Conservation (phyloP, 2,113 vertebrate genomes). For the Zapus hudsonius region DNA sequence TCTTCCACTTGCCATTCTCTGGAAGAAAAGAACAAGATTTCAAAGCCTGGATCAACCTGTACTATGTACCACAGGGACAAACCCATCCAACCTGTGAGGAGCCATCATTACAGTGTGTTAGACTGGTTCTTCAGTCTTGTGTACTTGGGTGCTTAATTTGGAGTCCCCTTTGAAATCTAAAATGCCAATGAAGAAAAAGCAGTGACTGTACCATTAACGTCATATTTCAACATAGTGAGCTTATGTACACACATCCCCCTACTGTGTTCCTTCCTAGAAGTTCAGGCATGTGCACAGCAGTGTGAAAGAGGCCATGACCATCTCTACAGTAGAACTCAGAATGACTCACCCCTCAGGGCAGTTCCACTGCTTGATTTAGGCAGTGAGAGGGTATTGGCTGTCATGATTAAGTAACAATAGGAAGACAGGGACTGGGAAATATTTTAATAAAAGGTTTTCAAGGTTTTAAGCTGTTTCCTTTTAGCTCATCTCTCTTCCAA, state of each 20-base stretch:
- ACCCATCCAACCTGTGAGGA: neutral
- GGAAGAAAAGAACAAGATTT: neutral
- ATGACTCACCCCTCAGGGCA: neutral
- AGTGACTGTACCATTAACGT: neutral
- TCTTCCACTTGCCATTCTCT: neutral
- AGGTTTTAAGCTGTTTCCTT: neutral
- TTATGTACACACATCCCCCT: neutral
- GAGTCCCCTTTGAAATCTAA: constrained; percentile 57
- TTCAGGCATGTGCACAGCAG: neutral
- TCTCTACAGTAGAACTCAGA: neutral
- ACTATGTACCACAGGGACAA: neutral
- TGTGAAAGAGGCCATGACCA: neutral
- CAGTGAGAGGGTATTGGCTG: neutral
- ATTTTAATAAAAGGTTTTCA: neutral
- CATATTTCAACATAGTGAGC: neutral
- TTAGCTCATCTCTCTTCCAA: neutral
- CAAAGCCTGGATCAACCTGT: neutral
- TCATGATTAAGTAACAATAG: neutral
- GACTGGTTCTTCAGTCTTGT: constrained; percentile 46
- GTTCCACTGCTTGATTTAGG: neutral
- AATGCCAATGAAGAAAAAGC: constrained; percentile 48
- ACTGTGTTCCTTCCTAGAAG: neutral
- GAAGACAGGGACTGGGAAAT: neutral
- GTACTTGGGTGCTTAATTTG: neutral
- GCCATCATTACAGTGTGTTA: neutral